Conservation (phyloP, 2,797 vertebrate genomes). For the Macropodus opercularis region DNA sequence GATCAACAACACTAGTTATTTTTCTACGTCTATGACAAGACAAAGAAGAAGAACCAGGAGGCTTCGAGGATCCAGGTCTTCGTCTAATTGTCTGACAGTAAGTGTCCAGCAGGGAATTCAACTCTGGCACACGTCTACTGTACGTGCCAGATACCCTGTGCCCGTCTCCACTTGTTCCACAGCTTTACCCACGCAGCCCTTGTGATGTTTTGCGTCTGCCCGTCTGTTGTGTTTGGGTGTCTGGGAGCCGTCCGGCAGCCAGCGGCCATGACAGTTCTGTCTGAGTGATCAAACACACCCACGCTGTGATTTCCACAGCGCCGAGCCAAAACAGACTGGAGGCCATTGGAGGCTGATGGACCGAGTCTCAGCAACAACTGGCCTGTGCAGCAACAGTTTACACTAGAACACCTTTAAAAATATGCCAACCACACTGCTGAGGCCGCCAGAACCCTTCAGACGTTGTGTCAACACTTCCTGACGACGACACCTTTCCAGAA, state of each 20-base stretch:
- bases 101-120: slow-evolving; percentile 8
- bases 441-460: slow-evolving; percentile 45
- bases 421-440: slow-evolving; percentile 41
- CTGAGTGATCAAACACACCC: slow-evolving; percentile 64
- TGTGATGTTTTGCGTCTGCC: slow-evolving; percentile 42
- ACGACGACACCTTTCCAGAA: slow-evolving; percentile 13
- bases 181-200: slow-evolving; percentile 37
- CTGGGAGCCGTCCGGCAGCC: slow-evolving; percentile 50
- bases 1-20: too few relatives aligned
- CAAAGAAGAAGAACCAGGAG: background rate
- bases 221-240: slow-evolving; percentile 61
- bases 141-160: slow-evolving; percentile 5
- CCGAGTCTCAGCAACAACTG: slow-evolving; percentile 41
- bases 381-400: slow-evolving; percentile 55
- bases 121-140: background rate
- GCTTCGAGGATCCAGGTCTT: background rate
- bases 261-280: slow-evolving; percentile 58
- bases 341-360: slow-evolving; percentile 47
- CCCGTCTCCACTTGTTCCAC: slow-evolving; percentile 40
- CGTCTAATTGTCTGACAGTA: background rate
- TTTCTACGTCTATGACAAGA: background rate
- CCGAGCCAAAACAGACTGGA: slow-evolving; percentile 57
- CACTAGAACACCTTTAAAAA: slow-evolving; percentile 56
- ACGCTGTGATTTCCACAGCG: slow-evolving; percentile 57
- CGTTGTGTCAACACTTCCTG: slow-evolving; percentile 28